Evolutionary conservation across 1,140 invertebrate species (phyloP), one percentile per base, ranked within the genome.

Genomic region (Drosophila sp.): DNA sequence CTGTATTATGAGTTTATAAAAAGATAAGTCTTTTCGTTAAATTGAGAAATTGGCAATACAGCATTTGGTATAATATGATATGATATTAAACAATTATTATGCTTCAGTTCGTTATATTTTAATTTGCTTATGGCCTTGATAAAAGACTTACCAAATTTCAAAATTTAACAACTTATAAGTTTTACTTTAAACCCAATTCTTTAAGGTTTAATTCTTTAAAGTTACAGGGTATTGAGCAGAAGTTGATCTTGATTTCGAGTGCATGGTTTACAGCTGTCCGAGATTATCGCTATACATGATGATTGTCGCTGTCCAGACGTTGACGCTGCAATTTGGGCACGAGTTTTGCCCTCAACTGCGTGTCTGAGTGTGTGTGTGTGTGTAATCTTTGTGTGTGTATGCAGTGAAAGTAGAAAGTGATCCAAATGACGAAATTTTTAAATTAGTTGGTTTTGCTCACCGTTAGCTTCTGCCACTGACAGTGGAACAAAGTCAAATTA

Each of bases 351-450:
- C 9, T 38, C 14, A 50, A 21, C 43, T 59, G n/a, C 41, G 53
- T 57, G 13, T 27, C 11, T 48, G 27, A 18, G 8, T 51, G 25
- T 62, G 34, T 11, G 45, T 59, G n/a, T 43, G 53, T 56, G 13
- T 25, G 13, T 46, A 21, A 21, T 21, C 21, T 21, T 4, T 21
- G 21, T 21, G 21, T 21, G 21, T 61, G 56, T 40, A 58, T 64
- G 80, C 76, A 84, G 80, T 83, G 80, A 83, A 83, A 83, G 80
- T 83, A 84, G 80, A 83, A 83, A 83, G 80, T 72, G 80, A 69
- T 62, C 67, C 70, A 78, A 40, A 81, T 78, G 75, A 71, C 71
- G 75, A 82, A 78, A 83, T 45, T 16, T 16, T 7, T 11, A 32
- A 69, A 58, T 41, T 65, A 14, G 14, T 38, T 46, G 40, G 14